Conservation (phyloP, 2,113 vertebrate genomes). For the Corapipo altera region DNA sequence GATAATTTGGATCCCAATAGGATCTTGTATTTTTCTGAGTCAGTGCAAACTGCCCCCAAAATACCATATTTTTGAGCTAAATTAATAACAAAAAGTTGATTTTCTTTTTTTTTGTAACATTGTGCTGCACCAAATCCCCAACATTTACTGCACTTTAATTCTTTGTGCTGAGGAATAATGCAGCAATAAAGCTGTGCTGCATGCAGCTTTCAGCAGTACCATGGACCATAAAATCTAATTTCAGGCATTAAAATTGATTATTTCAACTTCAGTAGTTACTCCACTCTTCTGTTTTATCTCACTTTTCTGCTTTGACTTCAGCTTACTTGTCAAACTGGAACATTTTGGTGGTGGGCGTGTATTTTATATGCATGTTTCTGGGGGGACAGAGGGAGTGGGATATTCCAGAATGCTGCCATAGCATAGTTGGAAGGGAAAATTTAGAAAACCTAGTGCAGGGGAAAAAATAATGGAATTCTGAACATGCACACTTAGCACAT, state of each 20-base stretch:
- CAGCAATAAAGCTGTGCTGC: background rate
- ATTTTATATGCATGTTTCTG: background rate
- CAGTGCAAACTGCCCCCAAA: background rate
- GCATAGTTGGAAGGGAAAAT: background rate
- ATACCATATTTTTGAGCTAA: background rate
- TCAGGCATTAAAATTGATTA: conserved; percentile 40
- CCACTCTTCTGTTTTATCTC: background rate
- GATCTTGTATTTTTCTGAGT: background rate
- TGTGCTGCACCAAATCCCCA: background rate
- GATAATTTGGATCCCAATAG: background rate
- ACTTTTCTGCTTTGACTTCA: background rate
- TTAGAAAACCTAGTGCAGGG: background rate
- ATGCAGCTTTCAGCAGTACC: background rate
- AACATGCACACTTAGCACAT: background rate
- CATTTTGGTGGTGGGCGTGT: background rate
- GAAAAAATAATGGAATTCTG: background rate
- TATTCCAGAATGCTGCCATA: background rate
- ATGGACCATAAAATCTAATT: conserved; percentile 10
- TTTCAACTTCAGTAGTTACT: conserved; percentile 1
- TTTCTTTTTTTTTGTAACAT: background rate
- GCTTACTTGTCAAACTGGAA: background rate
- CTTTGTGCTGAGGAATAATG: conserved; percentile 2
- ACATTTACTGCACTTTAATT: background rate
- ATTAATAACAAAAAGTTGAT: background rate
- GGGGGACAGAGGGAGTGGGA: background rate